Evolutionary conservation across 2,888 invertebrate species (phyloP).

Genomic region (Conomelus anceps): DNA sequence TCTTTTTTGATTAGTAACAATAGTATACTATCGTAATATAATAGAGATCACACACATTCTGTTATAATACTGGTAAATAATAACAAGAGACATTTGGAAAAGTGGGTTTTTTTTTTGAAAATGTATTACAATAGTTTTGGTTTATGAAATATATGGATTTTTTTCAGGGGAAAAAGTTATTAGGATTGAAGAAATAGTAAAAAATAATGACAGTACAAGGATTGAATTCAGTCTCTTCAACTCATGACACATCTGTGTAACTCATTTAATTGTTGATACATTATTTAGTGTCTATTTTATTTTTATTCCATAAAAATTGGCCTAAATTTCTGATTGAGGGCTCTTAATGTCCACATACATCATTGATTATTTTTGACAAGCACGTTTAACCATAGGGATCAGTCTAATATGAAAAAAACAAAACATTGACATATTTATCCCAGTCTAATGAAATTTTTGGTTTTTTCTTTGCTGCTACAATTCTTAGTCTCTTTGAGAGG

Average conservation of each 20-base stretch:
- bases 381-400: slow-evolving; percentile 8
- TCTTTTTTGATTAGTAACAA: background rate
- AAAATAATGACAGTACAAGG: too few relatives aligned
- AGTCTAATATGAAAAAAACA: slow-evolving; percentile 1
- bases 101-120: too few relatives aligned
- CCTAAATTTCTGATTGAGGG: background rate
- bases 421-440: slow-evolving; percentile 16
- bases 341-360: background rate
- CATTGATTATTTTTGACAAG: background rate
- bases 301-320: background rate
- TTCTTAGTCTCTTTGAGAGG: slow-evolving; percentile 15
- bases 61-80: background rate
- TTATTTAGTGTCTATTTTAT: background rate
- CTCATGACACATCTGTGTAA: background rate
- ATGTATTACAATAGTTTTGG: background rate
- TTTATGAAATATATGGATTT: background rate
- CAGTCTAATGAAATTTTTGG: slow-evolving; percentile 26
- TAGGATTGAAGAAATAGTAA: too few relatives aligned
- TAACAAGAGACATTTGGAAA: background rate
- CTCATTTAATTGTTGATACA: too few relatives aligned
- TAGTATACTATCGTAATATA: background rate
- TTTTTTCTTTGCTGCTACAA: slow-evolving; percentile 7
- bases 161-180: too few relatives aligned
- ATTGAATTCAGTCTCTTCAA: background rate
- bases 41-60: background rate